Base-by-base conservation (phyloP, 2,113 vertebrate genomes). In the Bambusicola thoracicus region DNA sequence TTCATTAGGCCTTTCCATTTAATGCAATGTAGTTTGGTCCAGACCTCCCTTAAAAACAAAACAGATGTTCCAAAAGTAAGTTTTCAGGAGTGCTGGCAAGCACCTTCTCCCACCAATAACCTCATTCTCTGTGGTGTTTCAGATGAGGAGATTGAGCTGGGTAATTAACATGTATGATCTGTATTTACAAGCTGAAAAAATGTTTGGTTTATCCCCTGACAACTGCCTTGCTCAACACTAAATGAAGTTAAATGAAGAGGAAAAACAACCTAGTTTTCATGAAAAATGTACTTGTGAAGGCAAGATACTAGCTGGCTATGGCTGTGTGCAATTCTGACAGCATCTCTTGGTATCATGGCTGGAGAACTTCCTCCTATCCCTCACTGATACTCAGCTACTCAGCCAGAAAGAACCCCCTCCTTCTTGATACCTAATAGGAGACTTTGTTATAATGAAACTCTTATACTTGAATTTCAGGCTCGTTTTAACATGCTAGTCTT, bases 101-200 rank as follows among this genome's bases (percentile, higher is more conserved):
- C 8, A n/a, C 41, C 34, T 85, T 81, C 48, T 8, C 32, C 24
- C 30, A 53, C 24, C 43, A 56, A 44, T 25, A 85, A 15, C 49
- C 44, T 90, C 27, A 40, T 43, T 79, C 41, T 10, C 87, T 55
- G 41, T 55, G 3, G 11, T 62, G 24, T 51, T 84, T 89, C 36
- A 92, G 89, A 76, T 84, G 53, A 91, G 49, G 43, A 91, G 81
- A 83, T 46, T 89, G 63, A 79, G 76, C n/a, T 49, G 73, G 7
- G 27, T 84, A 88, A 88, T 81, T 84, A 92, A 81, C 51, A 25
- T 24, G 29, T 61, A 43, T 24, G 17, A 87, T 27, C 48, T 87
- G 55, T 21, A 44, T 77, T 93, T 96, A 69, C 59, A 82, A 59
- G 72, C 41, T 92, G 74, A 58, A 80, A 78, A 78, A 73, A 12